Conservation (phyloP, 2,797 vertebrate species). For the Galago senegalensis region DNA sequence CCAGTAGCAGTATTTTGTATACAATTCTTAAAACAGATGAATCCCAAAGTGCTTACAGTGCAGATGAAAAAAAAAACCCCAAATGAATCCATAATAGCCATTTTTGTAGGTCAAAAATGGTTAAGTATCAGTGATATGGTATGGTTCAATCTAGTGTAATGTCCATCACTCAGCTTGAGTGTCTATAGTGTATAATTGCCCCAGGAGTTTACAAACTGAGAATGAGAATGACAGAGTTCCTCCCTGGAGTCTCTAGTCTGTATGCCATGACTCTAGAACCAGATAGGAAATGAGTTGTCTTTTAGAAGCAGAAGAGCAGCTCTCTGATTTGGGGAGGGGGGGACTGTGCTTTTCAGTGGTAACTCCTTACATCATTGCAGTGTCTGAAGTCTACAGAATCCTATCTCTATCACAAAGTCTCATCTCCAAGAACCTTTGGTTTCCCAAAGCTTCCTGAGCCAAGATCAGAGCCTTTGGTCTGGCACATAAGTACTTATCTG, state of each 20-base stretch:
- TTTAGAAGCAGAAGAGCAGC: background rate
- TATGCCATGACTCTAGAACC: background rate
- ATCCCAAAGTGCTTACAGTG: no score
- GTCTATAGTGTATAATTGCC: background rate
- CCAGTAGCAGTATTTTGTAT: background rate
- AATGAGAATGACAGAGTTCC: background rate
- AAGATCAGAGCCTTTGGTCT: background rate
- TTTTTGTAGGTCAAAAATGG: slow-evolving; percentile 25
- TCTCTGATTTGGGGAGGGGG: background rate
- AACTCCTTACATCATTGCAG: background rate
- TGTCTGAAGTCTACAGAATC: background rate
- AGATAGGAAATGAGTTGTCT: background rate
- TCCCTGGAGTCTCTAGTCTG: background rate
- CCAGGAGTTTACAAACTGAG: background rate
- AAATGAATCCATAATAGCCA: background rate
- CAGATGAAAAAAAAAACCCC: no score
- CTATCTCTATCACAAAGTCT: background rate
- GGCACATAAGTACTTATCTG: background rate
- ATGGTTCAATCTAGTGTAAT: background rate
- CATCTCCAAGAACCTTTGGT: background rate
- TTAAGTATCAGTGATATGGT: slow-evolving; percentile 25
- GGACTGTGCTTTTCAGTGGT: background rate
- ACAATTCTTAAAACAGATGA: slow-evolving; percentile 11
- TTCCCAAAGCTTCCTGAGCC: background rate
- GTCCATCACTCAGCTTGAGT: background rate